These are phyloP conservation scores for Platycheirus rosarum DNA, from an alignment of 2,888 invertebrate genomes.

Conservation along the genomic window DNA sequence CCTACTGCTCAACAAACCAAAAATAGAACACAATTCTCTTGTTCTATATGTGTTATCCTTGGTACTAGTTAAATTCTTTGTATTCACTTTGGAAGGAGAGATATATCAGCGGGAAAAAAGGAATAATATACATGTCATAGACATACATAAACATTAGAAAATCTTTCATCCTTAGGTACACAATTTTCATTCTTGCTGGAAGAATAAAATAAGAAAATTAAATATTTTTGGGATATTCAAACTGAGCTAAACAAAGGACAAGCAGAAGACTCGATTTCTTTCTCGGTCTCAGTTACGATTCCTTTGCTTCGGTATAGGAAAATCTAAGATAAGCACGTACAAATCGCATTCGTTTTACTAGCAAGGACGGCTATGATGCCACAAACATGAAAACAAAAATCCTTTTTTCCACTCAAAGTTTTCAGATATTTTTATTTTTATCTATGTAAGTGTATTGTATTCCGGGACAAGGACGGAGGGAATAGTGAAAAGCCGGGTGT, in stretches of 20 bases:
- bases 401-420: constrained; percentile 72
- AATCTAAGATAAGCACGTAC: constrained; percentile 81
- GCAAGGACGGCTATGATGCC: constrained; percentile 64
- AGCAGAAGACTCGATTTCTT: constrained; percentile 48
- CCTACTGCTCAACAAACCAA: too few relatives aligned
- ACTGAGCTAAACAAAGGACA: constrained; percentile 42
- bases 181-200: constrained; percentile 41
- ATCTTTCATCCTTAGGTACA: constrained; percentile 70
- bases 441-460: constrained; percentile 24
- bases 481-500: neutral
- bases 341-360: constrained; percentile 81
- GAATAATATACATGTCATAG: too few relatives aligned
- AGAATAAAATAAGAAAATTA: constrained; percentile 7
- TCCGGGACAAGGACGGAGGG: constrained; percentile 17
- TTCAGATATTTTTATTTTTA: constrained; percentile 56
- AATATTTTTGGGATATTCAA: constrained; percentile 45
- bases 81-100: too few relatives aligned
- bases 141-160: constrained; percentile 67
- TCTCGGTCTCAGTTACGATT: constrained; percentile 18
- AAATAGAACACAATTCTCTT: too few relatives aligned
- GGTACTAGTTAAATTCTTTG: too few relatives aligned
- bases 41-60: too few relatives aligned
- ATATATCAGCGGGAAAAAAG: too few relatives aligned
- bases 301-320: constrained; percentile 53
- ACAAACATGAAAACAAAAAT: constrained; percentile 69